Percentiles rank a stretch among this genome's conserved stretches.
phyloP scores from a whole-genome alignment of 2,888 invertebrate species.

The Carabus problematicus region DNA sequence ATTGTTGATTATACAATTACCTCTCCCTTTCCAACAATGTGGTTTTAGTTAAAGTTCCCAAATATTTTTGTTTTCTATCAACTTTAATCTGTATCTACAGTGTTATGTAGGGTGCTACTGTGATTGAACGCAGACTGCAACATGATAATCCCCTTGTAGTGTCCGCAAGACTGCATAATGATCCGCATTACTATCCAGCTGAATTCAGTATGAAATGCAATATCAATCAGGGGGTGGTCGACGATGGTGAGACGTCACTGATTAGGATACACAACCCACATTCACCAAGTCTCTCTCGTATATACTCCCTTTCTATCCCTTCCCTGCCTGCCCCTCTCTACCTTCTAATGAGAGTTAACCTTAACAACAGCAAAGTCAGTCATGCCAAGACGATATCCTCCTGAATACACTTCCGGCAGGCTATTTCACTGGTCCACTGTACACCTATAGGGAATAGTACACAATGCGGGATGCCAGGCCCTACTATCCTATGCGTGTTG shows the following conservation, averaged over 20 bases:
- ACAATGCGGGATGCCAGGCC: slow-evolving; percentile 53
- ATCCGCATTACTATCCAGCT: too few relatives aligned
- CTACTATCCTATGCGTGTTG: slow-evolving; percentile 52
- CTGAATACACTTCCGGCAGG: slow-evolving; percentile 40
- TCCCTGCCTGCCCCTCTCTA: neutral
- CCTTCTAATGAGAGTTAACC: slow-evolving; percentile 58
- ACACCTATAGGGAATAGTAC: slow-evolving; percentile 54
- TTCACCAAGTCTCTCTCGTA: slow-evolving; percentile 47
- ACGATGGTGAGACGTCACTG: slow-evolving; percentile 43
- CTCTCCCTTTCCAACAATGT: too few relatives aligned
- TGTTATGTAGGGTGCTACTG: too few relatives aligned
- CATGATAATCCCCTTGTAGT: too few relatives aligned
- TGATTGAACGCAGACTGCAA: too few relatives aligned
- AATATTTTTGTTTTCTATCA: too few relatives aligned
- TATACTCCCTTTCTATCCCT: slow-evolving; percentile 54
- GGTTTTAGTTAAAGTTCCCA: too few relatives aligned
- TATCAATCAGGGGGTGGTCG: slow-evolving; percentile 5
- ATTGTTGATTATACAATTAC: too few relatives aligned
- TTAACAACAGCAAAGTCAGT: slow-evolving; percentile 52
- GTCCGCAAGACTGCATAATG: too few relatives aligned
- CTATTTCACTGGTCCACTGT: slow-evolving; percentile 47
- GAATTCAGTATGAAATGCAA: slow-evolving; percentile 12
- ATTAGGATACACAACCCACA: slow-evolving; percentile 48
- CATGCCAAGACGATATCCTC: slow-evolving; percentile 42
- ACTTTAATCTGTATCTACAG: too few relatives aligned